phyloP scores from a whole-genome alignment of 2,888 invertebrate genomes.

The Cordilura impudica region DNA sequence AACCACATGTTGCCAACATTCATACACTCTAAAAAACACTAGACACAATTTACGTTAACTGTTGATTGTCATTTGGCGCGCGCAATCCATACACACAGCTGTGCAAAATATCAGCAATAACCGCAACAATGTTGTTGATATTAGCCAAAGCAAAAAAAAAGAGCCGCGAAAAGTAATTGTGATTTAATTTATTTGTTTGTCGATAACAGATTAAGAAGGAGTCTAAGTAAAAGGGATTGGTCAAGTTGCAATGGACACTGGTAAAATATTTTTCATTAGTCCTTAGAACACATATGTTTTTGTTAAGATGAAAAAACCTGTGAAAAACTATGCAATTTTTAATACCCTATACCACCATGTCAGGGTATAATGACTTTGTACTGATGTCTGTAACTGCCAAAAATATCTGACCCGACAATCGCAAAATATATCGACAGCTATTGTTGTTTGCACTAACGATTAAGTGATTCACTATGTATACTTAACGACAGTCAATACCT shows the following conservation, averaged over 20 bases:
- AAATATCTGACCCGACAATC: too few relatives aligned
- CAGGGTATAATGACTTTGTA: too few relatives aligned
- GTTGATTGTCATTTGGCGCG: slow-evolving; percentile 62
- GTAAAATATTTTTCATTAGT: too few relatives aligned
- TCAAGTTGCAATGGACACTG: not conserved
- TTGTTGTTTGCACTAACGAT: too few relatives aligned
- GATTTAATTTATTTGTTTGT: slow-evolving; percentile 43
- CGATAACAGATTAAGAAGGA: slow-evolving; percentile 3
- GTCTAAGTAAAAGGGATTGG: not conserved
- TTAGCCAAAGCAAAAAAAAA: slow-evolving; percentile 24
- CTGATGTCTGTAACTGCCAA: too few relatives aligned
- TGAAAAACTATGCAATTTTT: too few relatives aligned
- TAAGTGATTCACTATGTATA: too few relatives aligned
- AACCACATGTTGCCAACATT: slow-evolving; percentile 59
- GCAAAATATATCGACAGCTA: too few relatives aligned
- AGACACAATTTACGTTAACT: slow-evolving; percentile 56
- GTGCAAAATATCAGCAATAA: slow-evolving; percentile 32
- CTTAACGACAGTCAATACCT: too few relatives aligned
- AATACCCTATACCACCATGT: too few relatives aligned
- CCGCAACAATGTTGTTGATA: slow-evolving; percentile 37
- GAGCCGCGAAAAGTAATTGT: slow-evolving; percentile 34
- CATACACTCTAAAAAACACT: slow-evolving; percentile 39
- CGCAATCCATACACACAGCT: slow-evolving; percentile 60
- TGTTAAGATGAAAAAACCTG: too few relatives aligned
- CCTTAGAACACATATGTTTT: too few relatives aligned